Conservation (phyloP, 2,797 vertebrate genomes). For the Rachycentron canadum region DNA sequence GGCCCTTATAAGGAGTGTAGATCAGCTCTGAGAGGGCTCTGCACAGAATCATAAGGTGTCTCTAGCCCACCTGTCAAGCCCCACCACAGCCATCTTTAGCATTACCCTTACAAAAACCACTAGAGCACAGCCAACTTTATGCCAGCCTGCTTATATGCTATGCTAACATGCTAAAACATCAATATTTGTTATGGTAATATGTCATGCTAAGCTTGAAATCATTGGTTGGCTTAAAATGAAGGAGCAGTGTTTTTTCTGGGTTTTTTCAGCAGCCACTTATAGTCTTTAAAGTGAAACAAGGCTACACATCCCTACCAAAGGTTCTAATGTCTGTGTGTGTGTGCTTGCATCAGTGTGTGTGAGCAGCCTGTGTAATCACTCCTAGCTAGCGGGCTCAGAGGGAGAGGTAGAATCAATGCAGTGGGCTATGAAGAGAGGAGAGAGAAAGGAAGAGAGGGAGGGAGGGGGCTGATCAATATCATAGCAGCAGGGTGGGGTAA, state of each 20-base stretch:
- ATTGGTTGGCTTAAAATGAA: constrained; percentile 59
- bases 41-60: constrained; percentile 79
- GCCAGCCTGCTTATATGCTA: constrained; percentile 57
- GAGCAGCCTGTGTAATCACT: constrained; percentile 83
- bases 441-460: constrained; percentile 57
- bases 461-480: constrained; percentile 84
- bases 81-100: constrained; percentile 67
- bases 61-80: constrained; percentile 77
- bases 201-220: constrained; percentile 59
- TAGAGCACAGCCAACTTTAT: constrained; percentile 55
- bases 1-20: constrained; percentile 71
- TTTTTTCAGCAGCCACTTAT: constrained; percentile 66
- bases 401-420: constrained; percentile 81
- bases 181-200: constrained; percentile 73
- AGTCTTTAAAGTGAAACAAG: constrained; percentile 73
- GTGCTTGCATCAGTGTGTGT: constrained; percentile 64
- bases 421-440: constrained; percentile 77
- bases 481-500: constrained; percentile 84
- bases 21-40: constrained; percentile 60
- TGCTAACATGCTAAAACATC: constrained; percentile 67
- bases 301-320: constrained; percentile 65
- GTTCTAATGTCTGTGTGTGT: constrained; percentile 35
- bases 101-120: constrained; percentile 61
- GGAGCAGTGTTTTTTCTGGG: constrained; percentile 67
- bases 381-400: constrained; percentile 77